These are phyloP conservation scores for Blera fallax DNA, from an alignment of 2,888 invertebrate genomes.

Conservation along the genomic window DNA sequence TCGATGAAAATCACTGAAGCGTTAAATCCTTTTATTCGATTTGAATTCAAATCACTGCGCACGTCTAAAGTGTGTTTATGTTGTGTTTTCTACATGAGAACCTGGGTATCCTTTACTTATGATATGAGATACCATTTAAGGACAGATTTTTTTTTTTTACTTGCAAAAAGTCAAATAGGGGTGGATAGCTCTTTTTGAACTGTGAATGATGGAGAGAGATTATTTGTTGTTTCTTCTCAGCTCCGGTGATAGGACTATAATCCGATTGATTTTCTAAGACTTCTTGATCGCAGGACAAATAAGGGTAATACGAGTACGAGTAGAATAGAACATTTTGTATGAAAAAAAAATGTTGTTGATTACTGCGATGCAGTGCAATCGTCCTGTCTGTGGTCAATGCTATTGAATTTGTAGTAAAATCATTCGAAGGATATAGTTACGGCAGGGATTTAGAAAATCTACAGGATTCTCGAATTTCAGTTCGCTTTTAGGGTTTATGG, in stretches of 20 bases:
- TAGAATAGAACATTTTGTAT: neutral
- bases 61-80: conserved; percentile 50
- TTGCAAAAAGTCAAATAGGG: conserved; percentile 24
- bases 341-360: conserved; percentile 3
- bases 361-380: conserved; percentile 45
- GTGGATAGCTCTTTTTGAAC: conserved; percentile 30
- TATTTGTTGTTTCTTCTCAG: conserved; percentile 16
- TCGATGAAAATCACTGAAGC: conserved; percentile 57
- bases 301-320: neutral
- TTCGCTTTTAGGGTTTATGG: too few species aligned
- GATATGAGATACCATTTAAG: neutral
- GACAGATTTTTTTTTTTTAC: conserved; percentile 19
- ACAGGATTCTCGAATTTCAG: conserved; percentile 2
- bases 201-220: conserved; percentile 24
- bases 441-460: neutral
- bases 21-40: conserved; percentile 69
- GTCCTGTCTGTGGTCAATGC: conserved; percentile 24
- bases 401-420: conserved; percentile 13
- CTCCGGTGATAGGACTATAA: conserved; percentile 29
- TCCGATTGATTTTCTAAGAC: conserved; percentile 61
- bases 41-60: conserved; percentile 68
- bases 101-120: conserved; percentile 19
- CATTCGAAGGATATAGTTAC: neutral
- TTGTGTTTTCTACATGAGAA: conserved; percentile 62
- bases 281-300: conserved; percentile 43